A percentile compares a stretch with the other conserved stretches of the same genome.
Evolutionary conservation across 2,888 invertebrate genomes (phyloP).

Genomic region (Caenorhabditis macrosperma): DNA sequence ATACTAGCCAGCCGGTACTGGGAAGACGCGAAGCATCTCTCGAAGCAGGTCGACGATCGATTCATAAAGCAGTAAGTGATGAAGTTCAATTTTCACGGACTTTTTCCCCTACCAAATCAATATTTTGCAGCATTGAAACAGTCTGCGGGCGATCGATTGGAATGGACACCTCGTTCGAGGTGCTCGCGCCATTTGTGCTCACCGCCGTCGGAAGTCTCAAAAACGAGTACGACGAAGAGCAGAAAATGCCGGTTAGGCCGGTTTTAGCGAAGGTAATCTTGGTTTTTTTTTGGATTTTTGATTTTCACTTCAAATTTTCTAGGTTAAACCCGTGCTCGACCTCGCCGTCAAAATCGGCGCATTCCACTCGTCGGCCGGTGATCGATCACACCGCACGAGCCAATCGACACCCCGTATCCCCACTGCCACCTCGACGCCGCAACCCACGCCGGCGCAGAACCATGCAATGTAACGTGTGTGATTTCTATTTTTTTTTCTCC

Average conservation of each 20-base stretch:
- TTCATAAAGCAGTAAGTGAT: slow-evolving; percentile 44
- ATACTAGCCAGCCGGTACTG: slow-evolving; percentile 43
- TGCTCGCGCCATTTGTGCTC: slow-evolving; percentile 32
- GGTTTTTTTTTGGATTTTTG: too few species aligned
- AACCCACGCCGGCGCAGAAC: neutral
- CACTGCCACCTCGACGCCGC: neutral
- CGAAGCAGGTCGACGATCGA: slow-evolving; percentile 16
- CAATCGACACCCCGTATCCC: neutral
- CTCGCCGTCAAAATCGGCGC: neutral
- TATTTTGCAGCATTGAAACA: slow-evolving; percentile 38
- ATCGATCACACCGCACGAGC: neutral
- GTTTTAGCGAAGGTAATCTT: slow-evolving; percentile 19
- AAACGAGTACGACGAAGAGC: slow-evolving; percentile 50
- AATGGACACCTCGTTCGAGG: slow-evolving; percentile 43
- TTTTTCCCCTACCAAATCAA: too few species aligned
- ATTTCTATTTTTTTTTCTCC: too few species aligned
- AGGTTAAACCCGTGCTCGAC: neutral
- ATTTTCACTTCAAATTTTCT: neutral
- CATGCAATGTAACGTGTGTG: too few species aligned
- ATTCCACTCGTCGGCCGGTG: neutral
- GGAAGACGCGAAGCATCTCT: slow-evolving; percentile 49
- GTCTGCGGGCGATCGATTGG: slow-evolving; percentile 32
- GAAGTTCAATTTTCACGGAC: neutral
- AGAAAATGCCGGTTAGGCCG: slow-evolving; percentile 21
- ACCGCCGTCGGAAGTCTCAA: slow-evolving; percentile 46